Conservation (phyloP, 2,888 invertebrate genomes). For the Agrochola lota region DNA sequence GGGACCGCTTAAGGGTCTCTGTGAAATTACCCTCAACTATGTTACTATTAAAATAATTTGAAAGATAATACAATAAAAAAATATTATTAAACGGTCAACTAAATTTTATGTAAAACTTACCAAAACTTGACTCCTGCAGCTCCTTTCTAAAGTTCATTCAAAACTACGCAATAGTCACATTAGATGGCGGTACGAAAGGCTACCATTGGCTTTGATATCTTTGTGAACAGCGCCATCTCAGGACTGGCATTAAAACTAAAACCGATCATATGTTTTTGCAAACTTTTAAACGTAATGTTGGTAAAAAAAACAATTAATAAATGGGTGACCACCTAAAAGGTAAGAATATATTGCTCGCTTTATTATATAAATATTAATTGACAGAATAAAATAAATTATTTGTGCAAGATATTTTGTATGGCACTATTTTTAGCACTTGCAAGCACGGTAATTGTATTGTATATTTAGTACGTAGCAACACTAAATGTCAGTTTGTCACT, state of each 20-base stretch:
- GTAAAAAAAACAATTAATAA: background rate
- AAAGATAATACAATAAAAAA: background rate
- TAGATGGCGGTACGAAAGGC: constrained; percentile 55
- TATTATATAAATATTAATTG: background rate
- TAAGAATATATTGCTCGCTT: rapidly evolving
- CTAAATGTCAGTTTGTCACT: constrained; percentile 88
- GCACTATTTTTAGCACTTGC: constrained; percentile 38
- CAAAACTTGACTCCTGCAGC: background rate
- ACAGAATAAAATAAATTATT: background rate
- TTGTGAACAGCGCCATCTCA: constrained; percentile 59
- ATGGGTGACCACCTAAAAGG: background rate
- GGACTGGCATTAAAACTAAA: background rate
- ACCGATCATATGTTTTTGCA: constrained; percentile 32
- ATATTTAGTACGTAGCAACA: constrained; percentile 68
- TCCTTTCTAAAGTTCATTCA: background rate
- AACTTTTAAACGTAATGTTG: background rate
- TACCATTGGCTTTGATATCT: too few species aligned
- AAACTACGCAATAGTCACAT: constrained; percentile 1
- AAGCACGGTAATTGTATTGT: constrained; percentile 28
- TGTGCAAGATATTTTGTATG: background rate
- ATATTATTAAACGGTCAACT: too few species aligned
- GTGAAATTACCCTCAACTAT: constrained; percentile 68
- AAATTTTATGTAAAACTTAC: too few species aligned
- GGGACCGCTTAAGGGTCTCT: constrained; percentile 75
- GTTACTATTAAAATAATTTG: constrained; percentile 9